Evolutionary conservation across 2,113 vertebrate species (phyloP).

Genomic region (Ceratotherium simum): DNA sequence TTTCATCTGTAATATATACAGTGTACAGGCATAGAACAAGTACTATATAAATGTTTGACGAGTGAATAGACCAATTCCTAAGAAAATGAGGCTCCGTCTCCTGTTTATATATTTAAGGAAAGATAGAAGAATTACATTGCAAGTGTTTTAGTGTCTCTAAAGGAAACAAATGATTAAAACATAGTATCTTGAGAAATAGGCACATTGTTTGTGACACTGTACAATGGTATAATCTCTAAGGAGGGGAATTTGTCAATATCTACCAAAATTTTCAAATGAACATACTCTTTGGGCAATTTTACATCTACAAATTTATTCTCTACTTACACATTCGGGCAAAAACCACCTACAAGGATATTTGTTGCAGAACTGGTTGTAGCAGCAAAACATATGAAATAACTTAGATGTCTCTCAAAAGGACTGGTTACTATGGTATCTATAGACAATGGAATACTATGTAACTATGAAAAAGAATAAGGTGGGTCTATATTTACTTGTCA

Average conservation of each 20-base stretch:
- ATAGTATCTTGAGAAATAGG: not conserved
- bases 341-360: not conserved
- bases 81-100: not conserved
- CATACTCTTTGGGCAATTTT: not conserved
- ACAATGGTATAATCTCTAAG: not conserved
- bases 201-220: not conserved
- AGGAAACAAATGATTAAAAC: conserved; percentile 32
- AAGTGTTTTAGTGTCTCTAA: conserved; percentile 28
- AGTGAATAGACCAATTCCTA: conserved; percentile 24
- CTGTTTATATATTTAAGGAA: conserved; percentile 23
- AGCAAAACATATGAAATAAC: not conserved
- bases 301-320: conserved; percentile 33
- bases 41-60: not conserved
- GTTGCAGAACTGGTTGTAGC: not conserved
- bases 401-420: not conserved
- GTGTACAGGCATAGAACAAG: not conserved
- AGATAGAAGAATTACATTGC: conserved; percentile 1
- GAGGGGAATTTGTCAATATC: not conserved
- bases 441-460: not conserved
- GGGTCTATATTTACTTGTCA: not conserved
- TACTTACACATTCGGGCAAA: not conserved
- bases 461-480: not conserved
- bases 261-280: not conserved
- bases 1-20: not conserved
- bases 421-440: not conserved